A percentile compares a stretch with the other conserved stretches of the same genome.
Conservation (phyloP, 2,888 invertebrate genomes). For the Calameuta filiformis region DNA sequence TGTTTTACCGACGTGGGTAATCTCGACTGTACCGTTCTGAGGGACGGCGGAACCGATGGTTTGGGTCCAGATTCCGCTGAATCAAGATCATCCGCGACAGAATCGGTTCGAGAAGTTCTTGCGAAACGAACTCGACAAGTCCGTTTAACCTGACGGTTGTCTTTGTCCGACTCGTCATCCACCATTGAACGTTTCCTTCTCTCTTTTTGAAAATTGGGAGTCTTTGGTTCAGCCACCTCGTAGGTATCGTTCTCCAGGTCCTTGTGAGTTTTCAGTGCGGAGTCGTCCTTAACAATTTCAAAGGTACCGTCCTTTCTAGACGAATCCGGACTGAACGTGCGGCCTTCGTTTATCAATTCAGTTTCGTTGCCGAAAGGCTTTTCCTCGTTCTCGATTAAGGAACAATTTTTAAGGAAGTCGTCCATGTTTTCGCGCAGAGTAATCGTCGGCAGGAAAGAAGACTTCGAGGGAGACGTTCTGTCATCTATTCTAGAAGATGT, state of each 20-base stretch:
- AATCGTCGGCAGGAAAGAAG: background rate
- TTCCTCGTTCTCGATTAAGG: slow-evolving; percentile 25
- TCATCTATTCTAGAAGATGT: background rate
- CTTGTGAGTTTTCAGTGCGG: background rate
- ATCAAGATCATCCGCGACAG: background rate
- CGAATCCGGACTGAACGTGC: background rate
- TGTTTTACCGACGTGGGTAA: background rate
- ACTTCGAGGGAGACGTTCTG: slow-evolving; percentile 7
- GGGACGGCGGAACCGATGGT: background rate
- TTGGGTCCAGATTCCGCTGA: background rate
- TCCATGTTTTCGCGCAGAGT: slow-evolving; percentile 13
- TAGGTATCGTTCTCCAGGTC: slow-evolving; percentile 38
- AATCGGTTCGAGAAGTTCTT: slow-evolving; percentile 6
- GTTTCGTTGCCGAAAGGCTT: slow-evolving; percentile 26
- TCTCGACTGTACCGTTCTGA: background rate
- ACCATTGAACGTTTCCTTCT: slow-evolving; percentile 31
- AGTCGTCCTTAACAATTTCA: slow-evolving; percentile 11
- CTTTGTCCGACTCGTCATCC: slow-evolving; percentile 13
- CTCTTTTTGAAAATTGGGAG: slow-evolving; percentile 34
- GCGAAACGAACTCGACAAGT: slow-evolving; percentile 43
- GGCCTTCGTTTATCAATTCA: slow-evolving; percentile 11
- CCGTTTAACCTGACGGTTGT: slow-evolving; percentile 28
- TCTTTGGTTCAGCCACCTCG: slow-evolving; percentile 45
- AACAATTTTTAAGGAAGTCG: slow-evolving; percentile 8
- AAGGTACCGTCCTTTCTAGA: slow-evolving; percentile 24